These are phyloP conservation scores for Ectropis grisescens DNA, from an alignment of 1,140 invertebrate genomes.

Conservation along the genomic window DNA sequence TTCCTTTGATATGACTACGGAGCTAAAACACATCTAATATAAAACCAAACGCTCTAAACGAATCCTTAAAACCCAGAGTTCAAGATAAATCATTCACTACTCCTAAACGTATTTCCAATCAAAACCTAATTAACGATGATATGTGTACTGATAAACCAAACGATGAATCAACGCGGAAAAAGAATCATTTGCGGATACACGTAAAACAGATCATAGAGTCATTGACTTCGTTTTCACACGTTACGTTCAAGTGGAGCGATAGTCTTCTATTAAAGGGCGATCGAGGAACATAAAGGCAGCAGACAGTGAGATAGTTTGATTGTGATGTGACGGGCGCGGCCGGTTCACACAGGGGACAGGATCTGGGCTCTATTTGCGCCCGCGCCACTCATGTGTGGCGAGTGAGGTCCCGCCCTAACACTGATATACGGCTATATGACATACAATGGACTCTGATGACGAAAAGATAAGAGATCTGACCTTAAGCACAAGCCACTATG, in stretches of 20 bases:
- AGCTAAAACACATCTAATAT: no score
- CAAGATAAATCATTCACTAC: no score
- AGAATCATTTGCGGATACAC: no score
- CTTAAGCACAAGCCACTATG: no score
- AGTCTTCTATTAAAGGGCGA: slow-evolving; percentile 1
- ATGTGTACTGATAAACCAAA: no score
- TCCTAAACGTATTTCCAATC: no score
- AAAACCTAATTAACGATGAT: no score
- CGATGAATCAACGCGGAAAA: no score
- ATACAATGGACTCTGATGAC: not conserved
- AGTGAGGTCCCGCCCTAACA: slow-evolving; percentile 27
- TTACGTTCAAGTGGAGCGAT: not conserved
- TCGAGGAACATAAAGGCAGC: slow-evolving; percentile 4
- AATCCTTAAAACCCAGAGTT: no score
- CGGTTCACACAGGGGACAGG: slow-evolving; percentile 46
- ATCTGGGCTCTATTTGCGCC: slow-evolving; percentile 60
- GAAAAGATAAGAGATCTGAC: not conserved
- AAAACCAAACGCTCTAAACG: no score
- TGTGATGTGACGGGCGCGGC: slow-evolving; percentile 26
- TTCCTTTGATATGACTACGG: no score
- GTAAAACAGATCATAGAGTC: not conserved
- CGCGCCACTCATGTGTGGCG: slow-evolving; percentile 33
- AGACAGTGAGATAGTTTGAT: slow-evolving; percentile 4
- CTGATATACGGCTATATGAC: not conserved
- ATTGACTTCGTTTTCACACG: not conserved